Evolutionary conservation across 2,113 vertebrate species (phyloP).

Genomic region (Hippocampus barbouri): DNA sequence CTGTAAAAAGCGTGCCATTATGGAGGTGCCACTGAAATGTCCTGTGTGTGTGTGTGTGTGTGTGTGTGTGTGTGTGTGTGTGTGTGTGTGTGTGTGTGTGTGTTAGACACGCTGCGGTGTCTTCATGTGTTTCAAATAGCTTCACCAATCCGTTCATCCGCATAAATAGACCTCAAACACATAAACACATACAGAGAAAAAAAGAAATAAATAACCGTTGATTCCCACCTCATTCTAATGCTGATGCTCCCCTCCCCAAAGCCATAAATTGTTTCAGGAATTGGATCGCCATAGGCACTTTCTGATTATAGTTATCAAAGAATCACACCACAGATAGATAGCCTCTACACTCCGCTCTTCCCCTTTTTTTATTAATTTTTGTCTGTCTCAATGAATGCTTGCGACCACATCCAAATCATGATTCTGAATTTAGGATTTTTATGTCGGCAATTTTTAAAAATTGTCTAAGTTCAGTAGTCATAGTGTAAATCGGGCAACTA

Average conservation of each 20-base stretch:
- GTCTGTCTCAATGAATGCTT: constrained; percentile 12
- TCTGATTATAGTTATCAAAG: constrained; percentile 93
- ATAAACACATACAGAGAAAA: constrained; percentile 8
- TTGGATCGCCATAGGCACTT: constrained; percentile 83
- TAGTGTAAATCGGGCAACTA: not conserved
- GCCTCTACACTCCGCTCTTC: constrained; percentile 55
- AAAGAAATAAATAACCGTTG: constrained; percentile 69
- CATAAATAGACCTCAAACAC: constrained; percentile 82
- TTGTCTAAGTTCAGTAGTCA: not conserved
- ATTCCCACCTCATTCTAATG: constrained; percentile 96
- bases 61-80: too few species aligned
- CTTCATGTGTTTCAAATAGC: constrained; percentile 84
- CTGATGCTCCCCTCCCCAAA: constrained; percentile 79
- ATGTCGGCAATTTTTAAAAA: not conserved
- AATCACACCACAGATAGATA: constrained; percentile 82
- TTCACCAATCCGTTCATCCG: constrained; percentile 89
- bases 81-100: too few species aligned
- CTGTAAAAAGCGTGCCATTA: not conserved
- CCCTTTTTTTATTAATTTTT: constrained; percentile 36
- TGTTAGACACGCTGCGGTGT: constrained; percentile 36
- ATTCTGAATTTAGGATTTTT: not conserved
- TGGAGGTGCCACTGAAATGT: not conserved
- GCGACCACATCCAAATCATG: constrained; percentile 30
- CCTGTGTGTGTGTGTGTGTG: not conserved
- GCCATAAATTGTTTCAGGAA: constrained; percentile 89